phyloP scores from a whole-genome alignment of 1,140 invertebrate species.

The Mamestra configurata region DNA sequence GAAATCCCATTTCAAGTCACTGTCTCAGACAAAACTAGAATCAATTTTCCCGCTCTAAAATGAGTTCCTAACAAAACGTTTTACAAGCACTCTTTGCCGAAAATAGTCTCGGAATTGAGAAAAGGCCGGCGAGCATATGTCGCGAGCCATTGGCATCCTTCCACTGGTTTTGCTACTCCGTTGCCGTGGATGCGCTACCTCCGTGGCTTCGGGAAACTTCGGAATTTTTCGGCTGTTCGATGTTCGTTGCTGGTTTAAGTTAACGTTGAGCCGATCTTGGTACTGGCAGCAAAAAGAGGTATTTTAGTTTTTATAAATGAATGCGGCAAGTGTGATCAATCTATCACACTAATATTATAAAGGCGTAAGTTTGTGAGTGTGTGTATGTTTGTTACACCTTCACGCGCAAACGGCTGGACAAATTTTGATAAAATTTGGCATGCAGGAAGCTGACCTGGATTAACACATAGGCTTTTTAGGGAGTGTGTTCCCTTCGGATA shows the following conservation, averaged over 20 bases:
- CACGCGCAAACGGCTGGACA: no score
- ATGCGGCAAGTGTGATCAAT: no score
- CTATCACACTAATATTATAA: no score
- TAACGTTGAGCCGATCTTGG: no score
- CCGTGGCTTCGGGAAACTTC: background rate
- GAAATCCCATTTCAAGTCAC: background rate
- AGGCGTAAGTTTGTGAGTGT: no score
- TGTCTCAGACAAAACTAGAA: background rate
- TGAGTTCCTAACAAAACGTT: constrained; percentile 46
- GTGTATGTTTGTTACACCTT: no score
- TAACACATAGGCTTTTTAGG: no score
- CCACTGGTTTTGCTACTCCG: constrained; percentile 64
- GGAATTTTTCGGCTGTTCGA: background rate
- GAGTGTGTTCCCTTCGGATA: no score
- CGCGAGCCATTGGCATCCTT: constrained; percentile 67
- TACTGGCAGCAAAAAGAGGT: no score
- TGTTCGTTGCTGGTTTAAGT: constrained; percentile 50
- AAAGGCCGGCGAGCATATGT: constrained; percentile 61
- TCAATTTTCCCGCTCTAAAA: constrained; percentile 25
- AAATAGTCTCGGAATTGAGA: constrained; percentile 61
- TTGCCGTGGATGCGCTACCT: constrained; percentile 30
- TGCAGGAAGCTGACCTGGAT: no score
- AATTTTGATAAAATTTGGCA: no score
- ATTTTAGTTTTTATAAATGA: no score
- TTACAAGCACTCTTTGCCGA: constrained; percentile 52